Base-by-base conservation (phyloP, 37 sponge, comb jelly and placozoan genomes). In the Halisarca cf. caerulea region DNA sequence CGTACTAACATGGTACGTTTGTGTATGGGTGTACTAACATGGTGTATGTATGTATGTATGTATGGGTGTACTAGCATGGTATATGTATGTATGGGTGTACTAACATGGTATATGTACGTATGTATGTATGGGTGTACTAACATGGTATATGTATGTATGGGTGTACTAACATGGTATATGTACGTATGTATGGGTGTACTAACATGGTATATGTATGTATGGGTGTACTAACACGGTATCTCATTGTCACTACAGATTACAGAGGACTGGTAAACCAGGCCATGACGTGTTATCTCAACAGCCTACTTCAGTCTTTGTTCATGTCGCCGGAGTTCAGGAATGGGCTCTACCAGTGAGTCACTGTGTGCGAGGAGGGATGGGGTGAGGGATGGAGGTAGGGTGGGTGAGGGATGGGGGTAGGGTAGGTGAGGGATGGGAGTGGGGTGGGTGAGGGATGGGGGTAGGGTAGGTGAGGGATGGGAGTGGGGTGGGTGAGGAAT, bases 231-330 rank as follows among this genome's bases (percentile, higher is more conserved):
- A 61, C 30, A 47, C 11, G 51, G 55, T 79, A 24, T 5, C 57
- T 40, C 8, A 8, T 40, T 59, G 7, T 80, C 9, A 9, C 42
- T 3, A 21, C 41, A 96, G 97, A 92, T 28, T 96, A 80, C 60
- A 90, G 95, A 47, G 97, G 97, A 27, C 86, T 97, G 39, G 97
- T 97, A 36, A 97, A 97, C 47, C 97, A 97, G 53, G 97, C 97
- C 20, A 97, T 97, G 97, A 97, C 97, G 0, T 97, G 97, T 55
- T 97, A 97, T 79, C 91, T 97, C 35, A 97, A 97, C 91, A 97
- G 97, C 55, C 81, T 97, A 0, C 86, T 97, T 7, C 97, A 97
- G 60, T 85, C 93, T 0, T 90, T 97, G 40, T 97, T 85, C 91
- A 97, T 97, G 97, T 90, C 97, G 4, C 97, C 97, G 8, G 97